These are phyloP conservation scores for Leucophenga varia DNA, from an alignment of 1,140 invertebrate genomes.

Conservation along the genomic window DNA sequence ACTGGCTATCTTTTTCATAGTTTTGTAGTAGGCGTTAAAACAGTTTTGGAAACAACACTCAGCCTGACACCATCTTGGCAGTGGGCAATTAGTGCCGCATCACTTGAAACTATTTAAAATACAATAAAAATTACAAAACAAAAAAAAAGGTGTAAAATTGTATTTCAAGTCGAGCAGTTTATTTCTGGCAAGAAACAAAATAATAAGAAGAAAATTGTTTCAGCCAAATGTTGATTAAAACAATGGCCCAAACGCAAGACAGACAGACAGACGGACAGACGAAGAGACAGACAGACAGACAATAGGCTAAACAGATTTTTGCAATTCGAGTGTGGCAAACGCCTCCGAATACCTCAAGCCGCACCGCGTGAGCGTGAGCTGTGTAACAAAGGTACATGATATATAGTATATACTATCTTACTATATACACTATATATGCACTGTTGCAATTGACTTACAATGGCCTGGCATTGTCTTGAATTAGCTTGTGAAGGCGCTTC, in stretches of 20 bases:
- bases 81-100: slow-evolving; percentile 50
- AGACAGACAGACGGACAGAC: slow-evolving; percentile 27
- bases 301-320: slow-evolving; percentile 33
- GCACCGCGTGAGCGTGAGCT: slow-evolving; percentile 1
- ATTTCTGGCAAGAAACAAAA: slow-evolving; percentile 40
- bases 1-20: neutral
- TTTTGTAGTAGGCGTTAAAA: slow-evolving; percentile 32
- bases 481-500: neutral
- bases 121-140: slow-evolving; percentile 37
- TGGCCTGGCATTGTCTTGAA: neutral
- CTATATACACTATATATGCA: neutral
- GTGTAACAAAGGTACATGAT: neutral
- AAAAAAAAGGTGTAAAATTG: slow-evolving; percentile 52
- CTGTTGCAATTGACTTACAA: neutral
- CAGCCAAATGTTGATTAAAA: slow-evolving; percentile 43
- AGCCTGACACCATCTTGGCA: too few relatives aligned
- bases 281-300: slow-evolving; percentile 21
- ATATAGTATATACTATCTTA: neutral
- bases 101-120: slow-evolving; percentile 53
- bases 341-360: too few relatives aligned
- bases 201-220: too few relatives aligned
- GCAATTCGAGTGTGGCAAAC: too few relatives aligned
- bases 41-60: slow-evolving; percentile 30
- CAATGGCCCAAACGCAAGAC: slow-evolving; percentile 35
- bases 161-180: slow-evolving; percentile 22